Conservation (phyloP, 1,140 invertebrate species). For the Druon quercuslanigerum region DNA sequence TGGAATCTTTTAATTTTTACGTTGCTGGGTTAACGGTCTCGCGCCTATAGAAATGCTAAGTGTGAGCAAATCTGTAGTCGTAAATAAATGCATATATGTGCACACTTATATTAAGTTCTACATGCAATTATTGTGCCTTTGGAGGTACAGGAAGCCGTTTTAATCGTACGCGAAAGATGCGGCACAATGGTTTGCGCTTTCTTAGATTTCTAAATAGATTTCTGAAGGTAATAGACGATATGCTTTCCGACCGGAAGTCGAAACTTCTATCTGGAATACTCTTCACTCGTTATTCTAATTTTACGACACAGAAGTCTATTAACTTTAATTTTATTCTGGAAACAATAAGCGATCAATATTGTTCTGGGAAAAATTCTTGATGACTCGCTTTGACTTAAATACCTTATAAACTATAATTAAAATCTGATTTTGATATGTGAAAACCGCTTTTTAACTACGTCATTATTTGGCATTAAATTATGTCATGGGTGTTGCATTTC, state of each 20-base stretch:
- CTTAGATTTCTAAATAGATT: constrained; percentile 57
- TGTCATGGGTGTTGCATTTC: no score
- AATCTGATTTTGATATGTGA: no score
- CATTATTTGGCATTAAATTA: no score
- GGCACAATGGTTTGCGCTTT: constrained; percentile 56
- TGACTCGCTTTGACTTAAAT: no score
- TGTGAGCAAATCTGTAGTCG: background rate
- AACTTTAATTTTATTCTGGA: no score
- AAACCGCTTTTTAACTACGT: no score
- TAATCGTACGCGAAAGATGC: constrained; percentile 47
- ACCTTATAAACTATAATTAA: no score
- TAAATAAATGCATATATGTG: background rate
- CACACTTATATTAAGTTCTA: background rate
- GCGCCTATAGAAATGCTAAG: background rate
- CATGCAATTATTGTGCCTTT: constrained; percentile 19
- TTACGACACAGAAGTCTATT: background rate
- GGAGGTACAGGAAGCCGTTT: constrained; percentile 48
- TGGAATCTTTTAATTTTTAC: constrained; percentile 4
- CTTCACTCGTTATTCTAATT: constrained; percentile 10
- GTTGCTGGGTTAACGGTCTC: constrained; percentile 12
- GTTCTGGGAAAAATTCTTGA: no score
- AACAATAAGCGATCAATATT: no score
- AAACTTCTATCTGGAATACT: constrained; percentile 21
- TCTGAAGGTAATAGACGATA: constrained; percentile 45
- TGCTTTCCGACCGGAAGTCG: constrained; percentile 46